Evolutionary conservation across 2,888 invertebrate genomes (phyloP).

Genomic region (Zootermopsis nevadensis): DNA sequence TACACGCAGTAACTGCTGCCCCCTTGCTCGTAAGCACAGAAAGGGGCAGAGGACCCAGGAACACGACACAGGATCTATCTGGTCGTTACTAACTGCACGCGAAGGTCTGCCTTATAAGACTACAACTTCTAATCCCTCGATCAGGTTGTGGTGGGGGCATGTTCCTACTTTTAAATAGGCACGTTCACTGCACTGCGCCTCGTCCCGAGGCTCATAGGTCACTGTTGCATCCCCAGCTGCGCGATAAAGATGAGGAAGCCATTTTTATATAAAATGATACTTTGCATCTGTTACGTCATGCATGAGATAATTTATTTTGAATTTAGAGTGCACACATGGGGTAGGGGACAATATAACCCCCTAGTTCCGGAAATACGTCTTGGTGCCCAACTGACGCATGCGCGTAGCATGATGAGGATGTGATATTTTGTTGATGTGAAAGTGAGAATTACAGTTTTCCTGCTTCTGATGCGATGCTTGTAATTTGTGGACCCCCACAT

Average conservation of each 20-base stretch:
- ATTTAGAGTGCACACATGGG: conserved; percentile 4
- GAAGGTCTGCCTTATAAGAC: too few species aligned
- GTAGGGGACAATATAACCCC: conserved; percentile 26
- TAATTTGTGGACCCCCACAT: conserved; percentile 38
- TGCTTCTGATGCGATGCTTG: conserved; percentile 30
- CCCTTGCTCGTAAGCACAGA: neutral
- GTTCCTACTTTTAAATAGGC: too few species aligned
- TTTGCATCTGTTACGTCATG: conserved; percentile 39
- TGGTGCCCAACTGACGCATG: conserved; percentile 41
- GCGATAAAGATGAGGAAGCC: neutral
- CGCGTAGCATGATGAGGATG: conserved; percentile 22
- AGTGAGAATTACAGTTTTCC: conserved; percentile 59
- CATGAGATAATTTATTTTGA: conserved; percentile 39
- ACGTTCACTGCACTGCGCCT: too few species aligned
- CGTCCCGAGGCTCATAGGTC: neutral
- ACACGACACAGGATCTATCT: too few species aligned
- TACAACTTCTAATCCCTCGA: too few species aligned
- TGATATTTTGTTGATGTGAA: conserved; percentile 56
- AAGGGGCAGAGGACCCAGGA: too few species aligned
- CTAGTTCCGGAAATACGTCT: conserved; percentile 38
- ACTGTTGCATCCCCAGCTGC: neutral
- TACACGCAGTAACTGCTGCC: neutral
- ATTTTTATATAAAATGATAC: conserved; percentile 29
- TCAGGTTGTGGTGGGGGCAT: too few species aligned
- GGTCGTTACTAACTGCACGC: too few species aligned